Evolutionary conservation across 2,797 vertebrate genomes (phyloP).

Genomic region (Phoebastria nigripes): DNA sequence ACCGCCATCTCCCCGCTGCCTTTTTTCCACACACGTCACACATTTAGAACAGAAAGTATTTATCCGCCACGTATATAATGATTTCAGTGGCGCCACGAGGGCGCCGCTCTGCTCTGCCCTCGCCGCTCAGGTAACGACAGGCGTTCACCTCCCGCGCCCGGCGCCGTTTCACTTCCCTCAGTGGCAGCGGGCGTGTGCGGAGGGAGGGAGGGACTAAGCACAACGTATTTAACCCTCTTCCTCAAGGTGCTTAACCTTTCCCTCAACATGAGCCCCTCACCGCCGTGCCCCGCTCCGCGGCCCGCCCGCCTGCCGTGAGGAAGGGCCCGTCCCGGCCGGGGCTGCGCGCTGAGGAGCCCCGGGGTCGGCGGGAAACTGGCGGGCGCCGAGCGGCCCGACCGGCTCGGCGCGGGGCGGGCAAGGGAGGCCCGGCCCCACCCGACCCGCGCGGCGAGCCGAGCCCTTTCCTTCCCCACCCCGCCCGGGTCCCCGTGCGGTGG

Average conservation of each 20-base stretch:
- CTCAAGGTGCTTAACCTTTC: background rate
- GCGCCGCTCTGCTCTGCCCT: background rate
- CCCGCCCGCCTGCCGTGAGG: background rate
- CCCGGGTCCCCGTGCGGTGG: background rate
- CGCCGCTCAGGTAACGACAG: background rate
- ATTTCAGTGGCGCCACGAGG: background rate
- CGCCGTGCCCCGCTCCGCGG: too few species aligned
- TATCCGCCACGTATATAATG: rapidly evolving
- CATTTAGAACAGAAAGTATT: background rate
- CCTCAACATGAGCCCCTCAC: background rate
- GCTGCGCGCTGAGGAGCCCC: background rate
- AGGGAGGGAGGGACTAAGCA: background rate
- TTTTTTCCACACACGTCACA: background rate
- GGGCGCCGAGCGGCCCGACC: background rate
- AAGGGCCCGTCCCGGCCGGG: background rate
- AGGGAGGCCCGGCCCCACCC: background rate
- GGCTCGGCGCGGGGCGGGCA: background rate
- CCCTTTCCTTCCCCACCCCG: background rate
- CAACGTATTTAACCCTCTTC: rapidly evolving
- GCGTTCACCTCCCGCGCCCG: too few species aligned
- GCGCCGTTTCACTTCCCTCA: background rate
- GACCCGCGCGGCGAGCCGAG: background rate
- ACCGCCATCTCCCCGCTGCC: background rate
- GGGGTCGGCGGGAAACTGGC: background rate
- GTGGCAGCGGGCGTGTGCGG: rapidly evolving